phyloP scores from a whole-genome alignment of 2,888 invertebrate species.

The Suillia variegata region DNA sequence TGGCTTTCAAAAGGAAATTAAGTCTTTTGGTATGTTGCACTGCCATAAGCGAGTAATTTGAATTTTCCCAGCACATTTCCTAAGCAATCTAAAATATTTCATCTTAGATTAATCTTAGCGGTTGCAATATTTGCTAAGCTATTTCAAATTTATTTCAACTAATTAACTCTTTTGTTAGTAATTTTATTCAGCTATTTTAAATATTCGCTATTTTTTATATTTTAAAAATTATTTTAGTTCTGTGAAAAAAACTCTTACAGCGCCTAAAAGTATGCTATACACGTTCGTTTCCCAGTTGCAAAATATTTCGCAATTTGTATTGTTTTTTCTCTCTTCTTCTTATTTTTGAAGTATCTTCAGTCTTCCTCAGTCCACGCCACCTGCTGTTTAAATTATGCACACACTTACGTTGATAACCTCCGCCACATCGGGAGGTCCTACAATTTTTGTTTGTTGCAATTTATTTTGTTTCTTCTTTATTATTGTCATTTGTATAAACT shows the following conservation, averaged over 20 bases:
- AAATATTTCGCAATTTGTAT: neutral
- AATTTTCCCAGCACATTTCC: too few species aligned
- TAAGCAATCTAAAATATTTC: too few species aligned
- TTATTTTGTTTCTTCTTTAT: neutral
- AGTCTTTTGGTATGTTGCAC: too few species aligned
- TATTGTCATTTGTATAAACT: constrained; percentile 2
- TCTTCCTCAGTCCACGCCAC: neutral
- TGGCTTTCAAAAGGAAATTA: too few species aligned
- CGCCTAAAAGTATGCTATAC: neutral
- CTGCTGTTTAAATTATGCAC: neutral
- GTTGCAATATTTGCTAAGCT: too few species aligned
- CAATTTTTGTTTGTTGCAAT: neutral
- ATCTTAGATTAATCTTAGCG: too few species aligned
- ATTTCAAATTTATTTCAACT: too few species aligned
- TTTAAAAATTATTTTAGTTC: too few species aligned
- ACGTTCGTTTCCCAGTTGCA: neutral
- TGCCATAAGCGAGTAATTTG: too few species aligned
- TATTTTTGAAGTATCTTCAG: neutral
- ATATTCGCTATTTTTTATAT: too few species aligned
- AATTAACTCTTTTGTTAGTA: too few species aligned
- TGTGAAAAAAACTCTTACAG: neutral
- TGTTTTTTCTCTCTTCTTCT: neutral
- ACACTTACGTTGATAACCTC: neutral
- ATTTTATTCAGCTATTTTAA: too few species aligned
- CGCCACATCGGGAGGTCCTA: neutral